Conservation (phyloP, 1,140 invertebrate genomes). For the Brachionus plicatilis region DNA sequence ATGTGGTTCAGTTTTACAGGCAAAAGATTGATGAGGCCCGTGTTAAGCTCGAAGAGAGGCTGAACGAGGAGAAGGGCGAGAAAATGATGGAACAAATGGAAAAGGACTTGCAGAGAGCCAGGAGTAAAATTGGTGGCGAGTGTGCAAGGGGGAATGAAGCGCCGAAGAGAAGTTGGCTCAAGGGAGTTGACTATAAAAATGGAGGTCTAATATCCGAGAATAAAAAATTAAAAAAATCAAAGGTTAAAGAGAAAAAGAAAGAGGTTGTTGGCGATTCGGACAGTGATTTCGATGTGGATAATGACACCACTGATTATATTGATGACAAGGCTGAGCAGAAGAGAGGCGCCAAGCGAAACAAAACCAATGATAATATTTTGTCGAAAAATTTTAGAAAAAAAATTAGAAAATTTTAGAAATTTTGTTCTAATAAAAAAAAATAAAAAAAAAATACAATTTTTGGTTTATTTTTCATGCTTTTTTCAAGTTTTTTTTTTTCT, state of each 20-base stretch:
- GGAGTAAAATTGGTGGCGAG: not conserved
- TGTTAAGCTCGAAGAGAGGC: not conserved
- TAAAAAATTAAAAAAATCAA: slow-evolving; percentile 18
- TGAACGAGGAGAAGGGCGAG: not conserved
- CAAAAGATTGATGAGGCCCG: not conserved
- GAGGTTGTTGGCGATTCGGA: not conserved
- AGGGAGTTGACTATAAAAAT: slow-evolving; percentile 14
- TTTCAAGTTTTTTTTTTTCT: no score
- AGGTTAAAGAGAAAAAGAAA: not conserved
- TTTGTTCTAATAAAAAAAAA: no score
- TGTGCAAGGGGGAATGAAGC: not conserved
- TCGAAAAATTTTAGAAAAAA: slow-evolving; percentile 11
- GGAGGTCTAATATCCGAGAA: not conserved
- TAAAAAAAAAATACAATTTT: no score
- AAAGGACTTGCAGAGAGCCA: slow-evolving; percentile 12
- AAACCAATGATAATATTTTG: not conserved
- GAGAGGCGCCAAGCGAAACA: not conserved
- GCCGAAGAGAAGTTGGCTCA: not conserved
- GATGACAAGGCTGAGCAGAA: not conserved
- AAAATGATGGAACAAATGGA: slow-evolving; percentile 40
- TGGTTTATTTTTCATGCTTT: no score
- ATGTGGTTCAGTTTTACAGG: slow-evolving; percentile 28
- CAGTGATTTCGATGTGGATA: slow-evolving; percentile 3
- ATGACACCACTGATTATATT: not conserved
- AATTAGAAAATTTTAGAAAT: not conserved